These are phyloP conservation scores for Enteromius radiatus DNA, from an alignment of 2,797 vertebrate species.

Conservation along the genomic window DNA sequence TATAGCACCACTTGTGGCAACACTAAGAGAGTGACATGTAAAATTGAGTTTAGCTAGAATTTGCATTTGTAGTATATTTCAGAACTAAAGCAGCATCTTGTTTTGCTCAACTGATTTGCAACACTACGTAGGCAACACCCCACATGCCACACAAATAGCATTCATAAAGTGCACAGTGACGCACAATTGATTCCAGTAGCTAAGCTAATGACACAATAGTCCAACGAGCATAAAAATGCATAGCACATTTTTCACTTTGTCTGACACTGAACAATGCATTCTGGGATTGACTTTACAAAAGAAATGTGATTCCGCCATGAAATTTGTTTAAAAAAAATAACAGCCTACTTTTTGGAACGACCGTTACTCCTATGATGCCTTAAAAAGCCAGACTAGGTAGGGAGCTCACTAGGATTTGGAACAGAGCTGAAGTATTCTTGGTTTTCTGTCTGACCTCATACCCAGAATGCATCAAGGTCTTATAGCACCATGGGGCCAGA, in stretches of 20 bases:
- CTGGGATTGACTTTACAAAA: background rate
- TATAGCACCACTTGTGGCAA: background rate
- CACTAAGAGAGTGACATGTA: background rate
- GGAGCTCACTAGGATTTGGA: constrained; percentile 32
- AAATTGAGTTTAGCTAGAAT: background rate
- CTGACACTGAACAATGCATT: background rate
- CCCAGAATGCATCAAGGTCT: constrained; percentile 72
- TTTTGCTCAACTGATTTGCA: background rate
- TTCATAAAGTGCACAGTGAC: constrained; percentile 3
- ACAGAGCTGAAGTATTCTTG: constrained; percentile 59
- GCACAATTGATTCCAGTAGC: background rate
- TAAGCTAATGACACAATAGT: background rate
- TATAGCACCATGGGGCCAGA: constrained; percentile 60
- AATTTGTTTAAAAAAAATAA: background rate
- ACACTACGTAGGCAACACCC: background rate
- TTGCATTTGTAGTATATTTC: background rate
- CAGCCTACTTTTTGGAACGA: background rate
- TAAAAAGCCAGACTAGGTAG: background rate
- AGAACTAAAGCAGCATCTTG: background rate
- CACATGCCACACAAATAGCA: constrained; percentile 1
- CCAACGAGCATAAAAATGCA: background rate
- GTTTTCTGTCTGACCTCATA: constrained; percentile 25
- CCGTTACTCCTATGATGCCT: background rate
- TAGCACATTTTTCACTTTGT: background rate
- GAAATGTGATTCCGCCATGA: background rate